Percentiles rank a stretch among this genome's conserved stretches.
Conservation (phyloP, 2,797 vertebrate genomes). For the Valencia hispanica region DNA sequence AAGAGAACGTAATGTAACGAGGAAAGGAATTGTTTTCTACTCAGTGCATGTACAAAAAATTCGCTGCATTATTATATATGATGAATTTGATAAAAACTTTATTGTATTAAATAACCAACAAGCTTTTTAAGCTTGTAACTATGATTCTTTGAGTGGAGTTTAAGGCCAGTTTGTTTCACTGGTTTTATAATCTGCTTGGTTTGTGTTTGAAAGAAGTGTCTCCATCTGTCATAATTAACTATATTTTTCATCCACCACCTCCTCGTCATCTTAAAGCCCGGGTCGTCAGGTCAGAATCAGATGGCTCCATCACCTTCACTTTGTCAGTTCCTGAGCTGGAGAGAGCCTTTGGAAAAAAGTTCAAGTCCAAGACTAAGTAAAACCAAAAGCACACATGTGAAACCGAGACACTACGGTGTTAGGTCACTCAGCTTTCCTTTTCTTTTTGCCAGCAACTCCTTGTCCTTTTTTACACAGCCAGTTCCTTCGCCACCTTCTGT, state of each 20-base stretch:
- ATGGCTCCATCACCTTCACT: constrained; percentile 84
- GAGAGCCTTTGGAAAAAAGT: constrained; percentile 83
- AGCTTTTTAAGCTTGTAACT: neutral
- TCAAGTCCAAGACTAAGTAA: constrained; percentile 84
- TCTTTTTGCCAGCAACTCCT: constrained; percentile 44
- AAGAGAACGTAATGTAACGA: constrained; percentile 29
- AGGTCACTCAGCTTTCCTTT: constrained; percentile 34
- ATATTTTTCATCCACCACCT: constrained; percentile 27
- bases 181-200: neutral
- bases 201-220: neutral
- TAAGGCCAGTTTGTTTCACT: neutral
- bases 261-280: constrained; percentile 76
- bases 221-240: constrained; percentile 42
- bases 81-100: constrained; percentile 1
- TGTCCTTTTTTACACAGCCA: constrained; percentile 32
- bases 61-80: neutral
- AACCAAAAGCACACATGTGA: constrained; percentile 40
- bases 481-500: constrained; percentile 40
- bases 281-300: constrained; percentile 77
- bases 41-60: neutral
- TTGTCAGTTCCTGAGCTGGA: constrained; percentile 85
- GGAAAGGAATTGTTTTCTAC: constrained; percentile 2
- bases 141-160: neutral
- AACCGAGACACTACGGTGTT: constrained; percentile 16
- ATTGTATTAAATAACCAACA: accelerated